Evolutionary conservation across 2,888 invertebrate species (phyloP), one percentile per base, ranked within the genome.

Genomic region (Branchellion lobata): DNA sequence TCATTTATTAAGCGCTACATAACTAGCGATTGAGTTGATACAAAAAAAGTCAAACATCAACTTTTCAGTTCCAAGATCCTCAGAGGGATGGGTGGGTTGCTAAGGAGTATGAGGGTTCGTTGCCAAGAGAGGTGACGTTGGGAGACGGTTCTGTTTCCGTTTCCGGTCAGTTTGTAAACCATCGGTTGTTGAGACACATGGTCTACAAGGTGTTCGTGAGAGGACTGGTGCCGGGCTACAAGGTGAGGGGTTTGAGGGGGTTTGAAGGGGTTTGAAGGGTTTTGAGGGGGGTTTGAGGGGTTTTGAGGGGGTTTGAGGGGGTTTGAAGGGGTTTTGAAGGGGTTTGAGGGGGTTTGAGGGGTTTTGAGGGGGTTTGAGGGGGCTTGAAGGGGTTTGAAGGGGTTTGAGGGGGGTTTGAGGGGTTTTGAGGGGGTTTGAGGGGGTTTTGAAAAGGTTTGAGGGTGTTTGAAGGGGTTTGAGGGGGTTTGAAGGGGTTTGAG

Each of bases 151-250:
- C 53, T 14, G 79, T 53, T 27, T 80, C 77, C 2, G 81, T 80
- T 11, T 79, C 79, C 86, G 94, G 95, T 86, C 94, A 94, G 68
- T 96, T 94, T 85, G 91, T 92, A 3, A 97, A 97, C 87, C 91
- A 93, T 81, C 94, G 93, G 87, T 89, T 98, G 81, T 92, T 94
- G 84, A 91, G 91, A 1, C 92, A 91, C 81, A 92, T 92, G 85
- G 91, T 91, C 75, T 98, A 97, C 87, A 90, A 93, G 82, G 95
- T 96, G 73, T 97, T 97, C 86, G 93, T 96, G 0, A 90, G 96
- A 81, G 96, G 96, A 8, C 85, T 96, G 86, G 95, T 96, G 0
- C 95, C 96, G 0, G 94, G 65, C n/a, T 65, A 95, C 86, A 94
- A 94, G 88, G 91, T 91, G 87, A 85, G 85, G 82, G 18, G 0